Evolutionary conservation across 1,140 invertebrate genomes (phyloP).

Genomic region (Riptortus pedestris): DNA sequence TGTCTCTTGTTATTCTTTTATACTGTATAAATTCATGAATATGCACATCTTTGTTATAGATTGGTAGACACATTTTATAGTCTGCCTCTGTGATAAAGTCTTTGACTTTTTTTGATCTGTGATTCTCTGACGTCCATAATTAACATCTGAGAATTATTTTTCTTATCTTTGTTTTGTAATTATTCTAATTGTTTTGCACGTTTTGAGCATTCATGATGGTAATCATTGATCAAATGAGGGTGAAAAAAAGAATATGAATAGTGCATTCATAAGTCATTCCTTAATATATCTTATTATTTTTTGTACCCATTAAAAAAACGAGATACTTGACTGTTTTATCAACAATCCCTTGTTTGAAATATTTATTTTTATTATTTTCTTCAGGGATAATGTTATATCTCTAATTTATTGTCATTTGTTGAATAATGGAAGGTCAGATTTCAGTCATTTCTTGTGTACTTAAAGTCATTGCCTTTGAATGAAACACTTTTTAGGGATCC

Average conservation of each 20-base stretch:
- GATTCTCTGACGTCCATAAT: constrained; percentile 1
- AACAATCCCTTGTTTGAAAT: too few species aligned
- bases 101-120: constrained; percentile 8
- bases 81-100: neutral
- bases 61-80: neutral
- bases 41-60: neutral
- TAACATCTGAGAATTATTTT: neutral
- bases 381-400: too few species aligned
- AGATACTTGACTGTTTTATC: too few species aligned
- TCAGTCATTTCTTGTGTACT: neutral
- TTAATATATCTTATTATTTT: too few species aligned
- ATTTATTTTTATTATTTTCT: too few species aligned
- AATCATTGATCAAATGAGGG: too few species aligned
- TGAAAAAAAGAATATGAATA: too few species aligned
- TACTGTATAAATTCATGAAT: too few species aligned
- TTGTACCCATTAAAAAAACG: too few species aligned
- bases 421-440: neutral
- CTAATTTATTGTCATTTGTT: too few species aligned
- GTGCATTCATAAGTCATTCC: too few species aligned
- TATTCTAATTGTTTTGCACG: neutral
- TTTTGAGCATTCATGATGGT: neutral
- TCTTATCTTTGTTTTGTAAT: neutral
- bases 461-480: neutral
- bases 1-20: too few species aligned
- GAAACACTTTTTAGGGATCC: constrained; percentile 7